Conservation (phyloP, 2,888 invertebrate genomes). For the Phalera bucephala region DNA sequence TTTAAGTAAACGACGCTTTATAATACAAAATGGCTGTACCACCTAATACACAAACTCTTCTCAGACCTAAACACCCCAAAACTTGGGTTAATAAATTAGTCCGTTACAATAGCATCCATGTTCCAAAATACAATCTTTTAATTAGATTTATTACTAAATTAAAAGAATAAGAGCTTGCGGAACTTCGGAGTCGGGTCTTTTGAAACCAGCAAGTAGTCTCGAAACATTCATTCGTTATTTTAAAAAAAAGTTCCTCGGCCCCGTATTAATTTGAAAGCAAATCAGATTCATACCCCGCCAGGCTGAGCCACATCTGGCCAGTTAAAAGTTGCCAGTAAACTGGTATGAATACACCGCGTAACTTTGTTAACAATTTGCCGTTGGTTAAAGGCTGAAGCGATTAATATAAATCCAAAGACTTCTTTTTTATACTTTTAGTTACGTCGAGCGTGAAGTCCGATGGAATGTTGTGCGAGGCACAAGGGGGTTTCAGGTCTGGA, state of each 20-base stretch:
- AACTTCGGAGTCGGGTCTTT: slow-evolving; percentile 29
- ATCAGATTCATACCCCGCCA: slow-evolving; percentile 68
- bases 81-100: neutral
- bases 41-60: too few relatives aligned
- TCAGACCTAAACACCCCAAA: neutral
- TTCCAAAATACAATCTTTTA: slow-evolving; percentile 25
- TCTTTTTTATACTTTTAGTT: too few relatives aligned
- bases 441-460: too few relatives aligned
- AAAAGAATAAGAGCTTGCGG: slow-evolving; percentile 28
- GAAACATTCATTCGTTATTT: slow-evolving; percentile 35
- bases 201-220: slow-evolving; percentile 26
- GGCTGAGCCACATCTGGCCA: slow-evolving; percentile 75
- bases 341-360: slow-evolving; percentile 71
- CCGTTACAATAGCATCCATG: neutral
- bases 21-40: too few relatives aligned
- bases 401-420: too few relatives aligned
- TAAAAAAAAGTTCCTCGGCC: slow-evolving; percentile 50
- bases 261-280: slow-evolving; percentile 72
- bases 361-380: slow-evolving; percentile 59
- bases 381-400: slow-evolving; percentile 25
- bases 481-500: too few relatives aligned
- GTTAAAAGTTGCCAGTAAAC: slow-evolving; percentile 76
- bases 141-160: slow-evolving; percentile 37
- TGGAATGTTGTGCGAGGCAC: too few relatives aligned
- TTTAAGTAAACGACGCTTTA: too few relatives aligned